Conservation (phyloP, 2,113 vertebrate species). For the Echinops telfairi region DNA sequence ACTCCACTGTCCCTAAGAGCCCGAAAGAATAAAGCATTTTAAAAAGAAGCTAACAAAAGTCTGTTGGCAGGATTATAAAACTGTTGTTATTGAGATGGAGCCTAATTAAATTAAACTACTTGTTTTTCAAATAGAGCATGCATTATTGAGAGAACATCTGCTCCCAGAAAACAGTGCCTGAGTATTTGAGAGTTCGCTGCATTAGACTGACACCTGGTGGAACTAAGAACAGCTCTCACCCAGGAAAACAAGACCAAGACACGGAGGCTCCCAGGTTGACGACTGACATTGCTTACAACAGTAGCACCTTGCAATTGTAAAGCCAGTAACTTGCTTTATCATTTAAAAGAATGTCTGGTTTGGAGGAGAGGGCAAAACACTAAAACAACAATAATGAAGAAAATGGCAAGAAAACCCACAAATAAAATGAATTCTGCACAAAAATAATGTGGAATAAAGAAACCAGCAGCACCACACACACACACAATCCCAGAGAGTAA, state of each 20-base stretch:
- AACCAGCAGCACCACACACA: too few species aligned
- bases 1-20: background rate
- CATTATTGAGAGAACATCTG: conserved; percentile 76
- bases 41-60: conserved; percentile 58
- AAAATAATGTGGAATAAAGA: too few species aligned
- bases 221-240: background rate
- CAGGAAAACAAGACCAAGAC: background rate
- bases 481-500: too few species aligned
- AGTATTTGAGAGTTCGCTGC: conserved; percentile 23
- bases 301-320: background rate
- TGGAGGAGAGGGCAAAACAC: too few species aligned
- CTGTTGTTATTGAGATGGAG: conserved; percentile 63
- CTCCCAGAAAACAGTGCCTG: conserved; percentile 59
- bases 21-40: conserved; percentile 42
- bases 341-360: background rate
- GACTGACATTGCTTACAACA: background rate
- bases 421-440: too few species aligned
- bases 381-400: too few species aligned
- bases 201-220: conserved; percentile 77
- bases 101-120: conserved; percentile 78
- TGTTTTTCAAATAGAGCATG: conserved; percentile 77
- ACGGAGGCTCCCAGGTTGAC: background rate
- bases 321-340: background rate
- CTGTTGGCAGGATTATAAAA: conserved; percentile 50
- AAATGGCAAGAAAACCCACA: too few species aligned